Base-by-base conservation (phyloP, 2,888 invertebrate species). In the Mimas tiliae region DNA sequence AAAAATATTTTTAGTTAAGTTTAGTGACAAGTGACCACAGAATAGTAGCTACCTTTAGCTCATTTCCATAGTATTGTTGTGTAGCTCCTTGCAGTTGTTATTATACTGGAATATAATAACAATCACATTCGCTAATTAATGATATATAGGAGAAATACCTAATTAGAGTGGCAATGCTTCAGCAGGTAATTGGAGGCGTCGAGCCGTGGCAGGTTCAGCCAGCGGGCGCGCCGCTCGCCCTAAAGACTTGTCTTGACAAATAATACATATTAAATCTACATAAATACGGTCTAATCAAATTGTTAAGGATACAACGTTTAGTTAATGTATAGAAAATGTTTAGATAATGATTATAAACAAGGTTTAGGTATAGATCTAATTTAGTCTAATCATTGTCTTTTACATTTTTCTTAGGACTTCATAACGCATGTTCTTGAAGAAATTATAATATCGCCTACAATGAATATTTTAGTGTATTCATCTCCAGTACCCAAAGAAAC, bases 141-240 rank as follows among this genome's bases (percentile, higher is more conserved):
- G 12, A 19, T 4, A 11, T 1, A 42, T 16, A 12, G 12, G 16
- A 12, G 42, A 12, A 34, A 42, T 42, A n/a, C n/a, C n/a, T n/a
- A 19, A 58, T 58, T 58, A 58, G 19, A 53, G n/a, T 53, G 53
- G 8, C 12, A 16, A 33, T 33, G 42, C 52, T 67, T 62, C 65
- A 74, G 71, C 77, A 86, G 34, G 50, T 27, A 52, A 33, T 14
- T 45, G 47, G 42, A 66, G 86, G 91, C 87, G 91, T 87, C 82
- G 84, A 86, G 83, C 88, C 91, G 88, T 90, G 86, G 81, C 77
- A 73, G 75, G 73, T 72, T 76, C 73, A 69, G 84, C 86, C 84
- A 74, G 70, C 74, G 80, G 86, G 83, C 74, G 69, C 65, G 73
- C 72, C 70, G 74, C 73, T 75, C 78, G 77, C 82, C 80, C 79